These are phyloP conservation scores for Sphecodes monilicornis DNA, from an alignment of 2,888 invertebrate genomes.

Conservation along the genomic window DNA sequence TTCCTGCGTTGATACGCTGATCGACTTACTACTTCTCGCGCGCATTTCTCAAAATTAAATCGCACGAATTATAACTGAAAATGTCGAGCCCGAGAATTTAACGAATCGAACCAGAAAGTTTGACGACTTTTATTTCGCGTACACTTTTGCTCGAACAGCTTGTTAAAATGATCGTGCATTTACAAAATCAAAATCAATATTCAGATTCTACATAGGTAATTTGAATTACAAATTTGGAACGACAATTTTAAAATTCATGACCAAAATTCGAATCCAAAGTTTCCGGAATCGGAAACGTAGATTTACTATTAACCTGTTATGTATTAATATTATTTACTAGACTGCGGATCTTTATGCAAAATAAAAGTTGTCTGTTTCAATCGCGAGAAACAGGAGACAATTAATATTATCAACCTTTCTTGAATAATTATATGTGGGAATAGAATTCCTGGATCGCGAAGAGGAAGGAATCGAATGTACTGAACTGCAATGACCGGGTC, in stretches of 20 bases:
- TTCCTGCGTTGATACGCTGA: constrained; percentile 25
- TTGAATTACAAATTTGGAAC: background rate
- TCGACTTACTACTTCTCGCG: constrained; percentile 7
- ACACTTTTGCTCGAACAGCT: background rate
- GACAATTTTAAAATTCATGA: background rate
- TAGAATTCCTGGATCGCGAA: too few species aligned
- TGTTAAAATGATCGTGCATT: background rate
- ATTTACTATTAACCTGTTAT: background rate
- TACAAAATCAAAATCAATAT: background rate
- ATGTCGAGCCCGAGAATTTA: background rate
- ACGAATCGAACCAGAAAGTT: background rate
- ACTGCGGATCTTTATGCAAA: background rate
- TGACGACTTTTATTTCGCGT: background rate
- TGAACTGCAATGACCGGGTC: too few species aligned
- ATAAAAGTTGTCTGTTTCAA: background rate
- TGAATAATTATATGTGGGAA: too few species aligned
- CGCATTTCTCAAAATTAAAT: background rate
- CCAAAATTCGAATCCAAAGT: background rate
- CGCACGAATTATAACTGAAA: background rate
- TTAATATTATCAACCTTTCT: too few species aligned
- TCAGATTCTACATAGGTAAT: background rate
- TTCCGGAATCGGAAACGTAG: background rate
- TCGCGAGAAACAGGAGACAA: too few species aligned
- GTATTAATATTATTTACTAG: background rate
- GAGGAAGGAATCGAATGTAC: too few species aligned